Evolutionary conservation across 2,113 vertebrate species (phyloP).

Genomic region (Pao palembangensis): DNA sequence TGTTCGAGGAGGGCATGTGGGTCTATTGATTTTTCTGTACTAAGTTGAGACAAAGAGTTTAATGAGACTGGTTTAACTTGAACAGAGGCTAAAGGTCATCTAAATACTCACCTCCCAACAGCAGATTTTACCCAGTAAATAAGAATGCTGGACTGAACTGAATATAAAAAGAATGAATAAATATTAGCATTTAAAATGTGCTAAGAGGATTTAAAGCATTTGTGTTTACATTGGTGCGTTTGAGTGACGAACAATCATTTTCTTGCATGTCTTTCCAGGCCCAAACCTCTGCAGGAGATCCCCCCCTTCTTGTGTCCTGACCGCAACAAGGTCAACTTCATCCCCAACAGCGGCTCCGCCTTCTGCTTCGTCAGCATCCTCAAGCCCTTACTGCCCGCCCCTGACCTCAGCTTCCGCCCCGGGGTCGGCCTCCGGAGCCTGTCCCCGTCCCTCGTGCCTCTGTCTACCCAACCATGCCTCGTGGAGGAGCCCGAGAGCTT

Average conservation of each 20-base stretch:
- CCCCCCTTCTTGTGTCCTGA: constrained; percentile 97
- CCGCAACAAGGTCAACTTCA: constrained; percentile 99
- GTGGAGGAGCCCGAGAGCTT: constrained; percentile 93
- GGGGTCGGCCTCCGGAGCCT: constrained; percentile 80
- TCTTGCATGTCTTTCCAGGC: constrained; percentile 70
- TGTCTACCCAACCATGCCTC: constrained; percentile 86
- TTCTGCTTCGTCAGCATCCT: constrained; percentile 99
- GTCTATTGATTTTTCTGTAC: constrained; percentile 53
- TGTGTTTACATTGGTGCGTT: background rate
- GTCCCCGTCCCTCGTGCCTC: constrained; percentile 84
- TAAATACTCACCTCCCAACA: no score
- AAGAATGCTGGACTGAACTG: no score
- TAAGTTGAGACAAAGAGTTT: no score
- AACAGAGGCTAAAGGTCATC: no score
- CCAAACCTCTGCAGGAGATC: constrained; percentile 90
- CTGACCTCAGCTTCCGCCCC: constrained; percentile 85
- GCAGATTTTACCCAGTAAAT: no score
- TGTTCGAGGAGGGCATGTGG: constrained; percentile 93
- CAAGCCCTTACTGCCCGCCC: constrained; percentile 91
- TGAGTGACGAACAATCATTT: background rate
- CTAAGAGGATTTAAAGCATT: no score
- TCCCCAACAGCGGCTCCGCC: constrained; percentile 97
- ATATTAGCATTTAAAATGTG: no score
- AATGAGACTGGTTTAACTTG: no score
- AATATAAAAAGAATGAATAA: no score